Percentiles rank a stretch among this genome's conserved stretches.
Evolutionary conservation across 2,113 vertebrate species (phyloP).

Genomic region (Micronycteris hirsuta): DNA sequence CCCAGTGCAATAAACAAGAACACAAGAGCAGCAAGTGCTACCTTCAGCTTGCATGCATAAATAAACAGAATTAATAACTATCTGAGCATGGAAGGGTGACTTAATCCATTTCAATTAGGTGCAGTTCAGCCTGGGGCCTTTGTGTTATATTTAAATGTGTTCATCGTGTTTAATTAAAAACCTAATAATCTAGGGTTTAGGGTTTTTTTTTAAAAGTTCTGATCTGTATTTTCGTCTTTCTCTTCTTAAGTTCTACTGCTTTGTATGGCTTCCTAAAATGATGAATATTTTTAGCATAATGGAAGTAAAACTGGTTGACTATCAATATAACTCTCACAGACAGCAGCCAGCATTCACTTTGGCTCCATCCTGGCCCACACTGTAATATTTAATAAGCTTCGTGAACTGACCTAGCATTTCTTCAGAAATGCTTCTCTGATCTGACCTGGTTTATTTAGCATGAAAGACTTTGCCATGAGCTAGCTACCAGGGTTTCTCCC

Average conservation of each 20-base stretch:
- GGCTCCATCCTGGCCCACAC: not conserved
- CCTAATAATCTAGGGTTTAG: constrained; percentile 75
- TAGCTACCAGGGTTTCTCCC: not conserved
- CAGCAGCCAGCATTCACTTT: not conserved
- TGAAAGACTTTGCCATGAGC: not conserved
- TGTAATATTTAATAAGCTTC: not conserved
- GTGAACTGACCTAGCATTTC: not conserved
- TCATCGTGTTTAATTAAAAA: constrained; percentile 87
- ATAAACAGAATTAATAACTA: constrained; percentile 82
- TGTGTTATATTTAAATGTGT: constrained; percentile 82
- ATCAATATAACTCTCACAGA: rapidly evolving
- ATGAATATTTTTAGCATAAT: not conserved
- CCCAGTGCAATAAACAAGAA: constrained; percentile 73
- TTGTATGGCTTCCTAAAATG: constrained; percentile 13
- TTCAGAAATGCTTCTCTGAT: not conserved
- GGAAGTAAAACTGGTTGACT: not conserved
- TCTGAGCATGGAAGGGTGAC: constrained; percentile 77
- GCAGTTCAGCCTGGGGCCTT: constrained; percentile 76
- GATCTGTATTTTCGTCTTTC: constrained; percentile 58
- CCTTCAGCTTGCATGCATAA: constrained; percentile 79
- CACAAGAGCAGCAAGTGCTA: constrained; percentile 64
- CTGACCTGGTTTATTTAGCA: not conserved
- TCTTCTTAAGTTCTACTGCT: constrained; percentile 49
- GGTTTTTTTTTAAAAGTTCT: not conserved
- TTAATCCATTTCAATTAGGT: constrained; percentile 82